Percentiles rank a stretch among this genome's conserved stretches.
These are phyloP conservation scores for Sebastolobus alascanus DNA, from an alignment of 2,797 vertebrate species.

Conservation along the genomic window DNA sequence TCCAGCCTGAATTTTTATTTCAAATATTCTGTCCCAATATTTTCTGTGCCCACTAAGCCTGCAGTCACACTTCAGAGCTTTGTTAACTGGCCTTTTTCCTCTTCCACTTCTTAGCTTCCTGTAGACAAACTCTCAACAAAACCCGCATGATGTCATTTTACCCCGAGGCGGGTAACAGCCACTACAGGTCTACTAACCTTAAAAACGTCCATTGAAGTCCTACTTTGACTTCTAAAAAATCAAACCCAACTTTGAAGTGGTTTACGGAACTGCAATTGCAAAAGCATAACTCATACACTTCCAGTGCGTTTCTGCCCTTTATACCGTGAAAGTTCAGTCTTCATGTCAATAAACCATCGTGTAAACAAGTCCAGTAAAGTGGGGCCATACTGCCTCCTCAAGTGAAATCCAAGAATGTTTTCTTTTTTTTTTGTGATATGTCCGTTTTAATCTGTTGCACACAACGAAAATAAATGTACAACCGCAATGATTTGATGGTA, in stretches of 20 bases:
- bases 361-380: constrained; percentile 23
- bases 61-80: constrained; percentile 45
- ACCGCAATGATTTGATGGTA: not conserved
- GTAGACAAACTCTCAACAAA: constrained; percentile 28
- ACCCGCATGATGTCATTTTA: constrained; percentile 53
- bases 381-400: constrained; percentile 20
- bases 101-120: constrained; percentile 17
- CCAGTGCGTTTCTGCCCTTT: constrained; percentile 42
- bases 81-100: constrained; percentile 41
- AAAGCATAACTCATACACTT: constrained; percentile 19
- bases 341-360: constrained; percentile 24
- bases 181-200: constrained; percentile 28
- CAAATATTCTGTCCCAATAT: constrained; percentile 23
- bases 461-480: not conserved
- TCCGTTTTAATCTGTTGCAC: not conserved
- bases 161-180: constrained; percentile 49
- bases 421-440: not conserved
- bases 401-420: not conserved
- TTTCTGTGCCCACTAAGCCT: constrained; percentile 17
- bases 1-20: constrained; percentile 15
- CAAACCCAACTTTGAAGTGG: constrained; percentile 39
- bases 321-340: constrained; percentile 10
- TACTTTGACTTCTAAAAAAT: constrained; percentile 36
- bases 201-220: constrained; percentile 49
- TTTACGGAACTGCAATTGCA: constrained; percentile 10